Evolutionary conservation across 2,113 vertebrate species (phyloP).

Genomic region (Epinephelus moara): DNA sequence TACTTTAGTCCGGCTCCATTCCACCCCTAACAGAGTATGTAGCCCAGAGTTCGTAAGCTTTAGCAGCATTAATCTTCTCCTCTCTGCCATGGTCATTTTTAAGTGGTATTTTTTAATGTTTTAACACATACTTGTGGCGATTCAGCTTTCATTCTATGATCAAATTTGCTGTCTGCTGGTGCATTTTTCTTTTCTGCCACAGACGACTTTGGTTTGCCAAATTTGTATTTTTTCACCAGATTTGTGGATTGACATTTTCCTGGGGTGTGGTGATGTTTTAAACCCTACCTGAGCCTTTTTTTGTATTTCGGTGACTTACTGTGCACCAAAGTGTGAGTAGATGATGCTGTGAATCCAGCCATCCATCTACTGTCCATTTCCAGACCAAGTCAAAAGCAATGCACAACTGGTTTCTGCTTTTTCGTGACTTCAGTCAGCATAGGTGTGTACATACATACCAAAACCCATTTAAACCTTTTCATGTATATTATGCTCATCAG

Average conservation of each 20-base stretch:
- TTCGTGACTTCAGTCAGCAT: neutral
- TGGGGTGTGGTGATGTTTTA: neutral
- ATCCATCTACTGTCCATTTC: neutral
- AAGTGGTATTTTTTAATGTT: neutral
- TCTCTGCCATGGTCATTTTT: neutral
- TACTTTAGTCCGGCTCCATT: conserved; percentile 15
- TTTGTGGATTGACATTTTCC: neutral
- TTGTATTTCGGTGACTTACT: neutral
- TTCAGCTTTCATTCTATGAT: neutral
- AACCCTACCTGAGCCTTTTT: neutral
- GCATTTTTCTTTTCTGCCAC: neutral
- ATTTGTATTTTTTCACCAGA: neutral
- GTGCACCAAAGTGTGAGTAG: neutral
- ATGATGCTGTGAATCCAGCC: neutral
- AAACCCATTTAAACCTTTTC: neutral
- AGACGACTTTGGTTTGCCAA: neutral
- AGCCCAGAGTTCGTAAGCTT: neutral
- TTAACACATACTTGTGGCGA: neutral
- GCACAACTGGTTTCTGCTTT: neutral
- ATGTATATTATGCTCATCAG: neutral
- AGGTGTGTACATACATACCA: neutral
- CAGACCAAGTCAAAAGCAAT: neutral
- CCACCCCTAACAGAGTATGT: conserved; percentile 10
- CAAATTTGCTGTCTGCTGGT: neutral
- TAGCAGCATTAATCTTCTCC: conserved; percentile 2